Base-by-base conservation (phyloP, 2,797 vertebrate genomes). In the Clarias fuscus region DNA sequence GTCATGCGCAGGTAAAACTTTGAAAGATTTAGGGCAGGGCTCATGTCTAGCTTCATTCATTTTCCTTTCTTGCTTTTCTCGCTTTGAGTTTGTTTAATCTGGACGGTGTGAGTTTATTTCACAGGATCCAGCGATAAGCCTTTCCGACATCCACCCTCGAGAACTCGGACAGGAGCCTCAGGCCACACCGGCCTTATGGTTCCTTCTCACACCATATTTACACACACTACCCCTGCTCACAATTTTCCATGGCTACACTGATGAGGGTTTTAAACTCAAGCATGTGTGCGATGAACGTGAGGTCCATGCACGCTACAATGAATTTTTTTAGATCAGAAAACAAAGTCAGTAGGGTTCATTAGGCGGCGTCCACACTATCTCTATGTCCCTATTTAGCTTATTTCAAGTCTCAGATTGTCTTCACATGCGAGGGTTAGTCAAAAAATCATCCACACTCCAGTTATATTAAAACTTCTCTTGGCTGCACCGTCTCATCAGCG, bases 1-100 rank as follows among this genome's bases (percentile, higher is more conserved):
- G 86, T 88, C 83, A 81, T 68, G 86, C 22, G 87, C 88, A 84
- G 82, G 15, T 77, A 67, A 88, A 62, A 84, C 27, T 64, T 53
- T 73, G 67, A 64, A 65, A 30, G 48, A 24, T 30, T 48, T 81
- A 1, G 59, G 78, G 43, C 72, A 86, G 75, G 22, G 62, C 64
- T 76, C 43, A 37, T 15, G 27, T 86, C 40, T 43, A 3, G 6
- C 70, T 75, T 24, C 56, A 70, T 86, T 81, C 61, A 78, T 82
- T 65, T 86, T 62, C 56, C 77, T 40, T 71, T 86, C 37, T 43
- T 14, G 7, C 67, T 48, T 79, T 40, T 80, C 72, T 86, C 33
- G 64, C n/a, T 79, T 14, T 48, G 77, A 62, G 91, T 94, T 94
- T 94, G 91, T 89, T 93, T 92, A 93, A 94, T 92, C 93, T 94